Conservation (phyloP, 2,888 invertebrate genomes). For the Lymantria dispar region DNA sequence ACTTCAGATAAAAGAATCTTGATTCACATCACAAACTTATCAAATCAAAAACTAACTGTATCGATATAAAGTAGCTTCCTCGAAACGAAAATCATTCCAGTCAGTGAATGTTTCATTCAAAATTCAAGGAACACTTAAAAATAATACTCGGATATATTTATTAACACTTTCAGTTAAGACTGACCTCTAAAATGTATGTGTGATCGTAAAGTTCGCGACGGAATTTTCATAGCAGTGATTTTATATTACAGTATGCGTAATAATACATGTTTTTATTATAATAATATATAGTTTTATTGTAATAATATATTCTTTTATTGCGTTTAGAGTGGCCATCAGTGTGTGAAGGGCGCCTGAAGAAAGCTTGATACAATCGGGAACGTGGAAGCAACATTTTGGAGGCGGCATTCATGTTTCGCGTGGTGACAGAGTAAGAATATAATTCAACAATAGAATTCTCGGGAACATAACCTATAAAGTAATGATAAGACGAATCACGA, state of each 20-base stretch:
- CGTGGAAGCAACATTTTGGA: constrained; percentile 8
- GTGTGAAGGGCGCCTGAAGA: constrained; percentile 35
- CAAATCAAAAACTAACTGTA: constrained; percentile 7
- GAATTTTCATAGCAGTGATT: constrained; percentile 21
- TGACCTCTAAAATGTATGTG: constrained; percentile 19
- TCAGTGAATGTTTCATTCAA: constrained; percentile 1
- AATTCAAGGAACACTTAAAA: constrained; percentile 5
- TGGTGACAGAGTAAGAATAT: neutral
- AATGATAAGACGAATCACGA: too few relatives aligned
- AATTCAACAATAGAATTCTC: too few relatives aligned
- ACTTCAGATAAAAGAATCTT: neutral
- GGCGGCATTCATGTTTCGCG: constrained; percentile 1
- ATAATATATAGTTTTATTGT: constrained; percentile 31
- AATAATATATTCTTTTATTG: constrained; percentile 37
- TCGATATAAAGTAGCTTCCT: constrained; percentile 3
- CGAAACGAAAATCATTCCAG: constrained; percentile 5
- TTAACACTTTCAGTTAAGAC: constrained; percentile 8
- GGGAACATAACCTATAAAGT: too few relatives aligned
- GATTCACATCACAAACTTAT: constrained; percentile 3
- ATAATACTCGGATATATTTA: constrained; percentile 1
- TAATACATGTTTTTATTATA: constrained; percentile 26
- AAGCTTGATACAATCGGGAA: constrained; percentile 26
- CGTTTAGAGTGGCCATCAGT: constrained; percentile 34
- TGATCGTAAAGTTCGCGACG: constrained; percentile 22
- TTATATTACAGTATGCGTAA: constrained; percentile 8